phyloP scores from a whole-genome alignment of 2,113 vertebrate species.

The Pluvianellus socialis region DNA sequence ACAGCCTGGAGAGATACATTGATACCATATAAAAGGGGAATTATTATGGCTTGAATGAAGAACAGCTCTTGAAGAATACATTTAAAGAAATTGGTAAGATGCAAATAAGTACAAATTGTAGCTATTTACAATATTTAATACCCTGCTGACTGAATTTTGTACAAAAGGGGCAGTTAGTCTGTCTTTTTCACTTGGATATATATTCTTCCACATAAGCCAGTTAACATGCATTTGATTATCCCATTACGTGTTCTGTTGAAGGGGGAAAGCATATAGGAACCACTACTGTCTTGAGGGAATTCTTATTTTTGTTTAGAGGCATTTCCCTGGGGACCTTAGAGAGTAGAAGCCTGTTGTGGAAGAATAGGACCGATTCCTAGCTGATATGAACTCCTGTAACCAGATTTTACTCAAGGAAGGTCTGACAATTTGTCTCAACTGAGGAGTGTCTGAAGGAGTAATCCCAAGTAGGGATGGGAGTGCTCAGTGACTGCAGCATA shows the following conservation, averaged over 20 bases:
- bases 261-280: not conserved
- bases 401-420: not conserved
- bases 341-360: not conserved
- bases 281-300: not conserved
- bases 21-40: not conserved
- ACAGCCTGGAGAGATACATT: not conserved
- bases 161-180: not conserved
- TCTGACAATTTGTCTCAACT: not conserved
- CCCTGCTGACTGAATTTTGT: not conserved
- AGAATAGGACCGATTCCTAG: not conserved
- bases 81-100: not conserved
- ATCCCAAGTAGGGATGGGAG: not conserved
- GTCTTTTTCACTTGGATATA: not conserved
- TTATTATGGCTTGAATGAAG: conserved; percentile 6
- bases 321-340: not conserved
- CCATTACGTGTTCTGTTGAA: not conserved
- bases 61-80: not conserved
- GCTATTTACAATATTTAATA: not conserved
- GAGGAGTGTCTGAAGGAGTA: not conserved
- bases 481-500: not conserved
- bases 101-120: not conserved
- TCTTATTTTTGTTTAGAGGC: not conserved
- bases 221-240: not conserved
- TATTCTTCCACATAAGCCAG: not conserved
- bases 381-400: not conserved